Base-by-base conservation (phyloP, 2,888 invertebrate species). In the Pollenia angustigena region DNA sequence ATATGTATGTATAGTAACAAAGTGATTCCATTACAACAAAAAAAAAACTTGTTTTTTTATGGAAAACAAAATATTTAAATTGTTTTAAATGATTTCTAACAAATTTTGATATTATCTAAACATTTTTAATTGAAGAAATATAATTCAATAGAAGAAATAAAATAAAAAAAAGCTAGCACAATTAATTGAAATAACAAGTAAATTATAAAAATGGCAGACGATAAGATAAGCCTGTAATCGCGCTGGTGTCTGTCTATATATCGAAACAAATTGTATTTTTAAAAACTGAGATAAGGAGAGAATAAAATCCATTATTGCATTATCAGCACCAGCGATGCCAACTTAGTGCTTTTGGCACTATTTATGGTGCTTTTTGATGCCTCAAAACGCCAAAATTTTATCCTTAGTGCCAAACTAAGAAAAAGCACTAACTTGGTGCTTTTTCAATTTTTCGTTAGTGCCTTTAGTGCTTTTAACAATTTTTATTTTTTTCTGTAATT, bases 41-140 rank as follows among this genome's bases (percentile, higher is more conserved):
- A 32, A 32, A 32, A 18, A 18, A 18, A 3, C 48, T 66, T 2
- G 46, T n/a, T n/a, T 48, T 42, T 14, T 1, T 62, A 4, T 62
- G n/a, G 16, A 62, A 62, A 64, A 23, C 11, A 50, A 52, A 40
- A 64, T 46, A 32, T 40, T 75, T 64, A 52, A 75, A 75, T 75
- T 64, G 42, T 52, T 64, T 75, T 72, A 44, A 23, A 58, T 72
- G 10, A 23, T 23, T 72, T 48, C 12, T 32, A 18, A 46, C n/a
- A 64, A 52, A 52, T 16, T n/a, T 16, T 52, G 16, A 16, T 16
- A 18, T 56, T 56, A 23, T 56, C 56, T 23, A 56, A 56, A 8
- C 42, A 62, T 62, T 10, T 42, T 4, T 62, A 42, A 44, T 42
- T 16, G 11, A 42, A 44, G 4, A 7, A 40, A 0, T 32, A 11